Evolutionary conservation across 1,140 invertebrate species (phyloP), one percentile per base, ranked within the genome.

Genomic region (Hirudo medicinalis): DNA sequence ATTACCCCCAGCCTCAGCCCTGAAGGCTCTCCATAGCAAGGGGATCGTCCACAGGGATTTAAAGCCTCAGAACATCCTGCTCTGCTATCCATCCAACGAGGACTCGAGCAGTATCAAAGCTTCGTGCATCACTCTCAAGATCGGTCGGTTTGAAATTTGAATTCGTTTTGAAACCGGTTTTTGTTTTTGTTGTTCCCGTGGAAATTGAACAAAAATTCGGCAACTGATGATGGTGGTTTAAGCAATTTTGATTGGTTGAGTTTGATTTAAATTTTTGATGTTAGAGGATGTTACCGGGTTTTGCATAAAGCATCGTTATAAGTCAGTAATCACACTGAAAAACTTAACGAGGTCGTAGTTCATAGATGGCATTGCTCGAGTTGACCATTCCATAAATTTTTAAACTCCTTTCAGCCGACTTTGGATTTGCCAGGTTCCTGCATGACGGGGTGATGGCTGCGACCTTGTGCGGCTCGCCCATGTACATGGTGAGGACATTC

Each of bases 371-470:
- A n/a, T n/a, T n/a, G 32, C 32, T 36, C 32, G 2, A 36, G 32
- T 36, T 6, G 6, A 36, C 2, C 32, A n/a, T 36, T 36, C 2
- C 2, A 36, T 36, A 36, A 36, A 36, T 2, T 49, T 13, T 49
- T 49, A 11, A 49, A 49, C 11, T 49, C 11, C 32, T 86, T 86
- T 75, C 82, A 92, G 94, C 97, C 78, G 97, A 99, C 85, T 99
- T 99, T 86, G 97, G 97, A 25, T 99, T 99, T 85, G 97, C 97
- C 43, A 86, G 97, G 79, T 98, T 98, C 83, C 83, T 99, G 9
- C 89, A 94, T 82, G 96, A 99, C 81, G 97, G 96, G 67, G 94
- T 95, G 22, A 99, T 99, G 97, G 97, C 97, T 67, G 95, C 93
- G 67, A 99, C 97, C 53, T 83, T 99, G 2, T 99, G 97, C 83